These are phyloP conservation scores for Cheracebus regulus DNA, from an alignment of 2,797 vertebrate genomes.

Conservation along the genomic window DNA sequence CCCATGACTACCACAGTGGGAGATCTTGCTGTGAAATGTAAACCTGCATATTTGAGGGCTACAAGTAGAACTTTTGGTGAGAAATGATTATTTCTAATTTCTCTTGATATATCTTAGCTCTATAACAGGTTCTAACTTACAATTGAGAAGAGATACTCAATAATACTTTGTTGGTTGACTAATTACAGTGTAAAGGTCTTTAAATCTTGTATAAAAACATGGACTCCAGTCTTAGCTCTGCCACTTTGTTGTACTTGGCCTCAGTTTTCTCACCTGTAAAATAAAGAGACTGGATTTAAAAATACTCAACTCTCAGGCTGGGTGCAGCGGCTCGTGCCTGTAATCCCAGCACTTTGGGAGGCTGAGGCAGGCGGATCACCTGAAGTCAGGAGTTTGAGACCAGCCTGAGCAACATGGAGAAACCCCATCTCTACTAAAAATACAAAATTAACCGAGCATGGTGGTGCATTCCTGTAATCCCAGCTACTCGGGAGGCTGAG, in stretches of 20 bases:
- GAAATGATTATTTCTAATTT: not conserved
- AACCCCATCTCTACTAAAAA: too few relatives aligned
- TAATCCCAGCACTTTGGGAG: too few relatives aligned
- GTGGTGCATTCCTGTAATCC: too few relatives aligned
- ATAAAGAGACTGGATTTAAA: not conserved
- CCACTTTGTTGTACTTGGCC: not conserved
- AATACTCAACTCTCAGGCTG: not conserved
- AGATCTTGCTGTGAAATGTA: not conserved
- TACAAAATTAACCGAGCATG: too few relatives aligned
- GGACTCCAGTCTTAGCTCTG: not conserved
- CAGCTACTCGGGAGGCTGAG: too few relatives aligned
- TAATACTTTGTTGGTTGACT: not conserved
- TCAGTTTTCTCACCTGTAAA: constrained; percentile 16
- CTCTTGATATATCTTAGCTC: not conserved
- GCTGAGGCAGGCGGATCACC: too few relatives aligned
- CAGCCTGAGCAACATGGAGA: too few relatives aligned
- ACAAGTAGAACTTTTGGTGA: not conserved
- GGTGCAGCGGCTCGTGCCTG: too few relatives aligned
- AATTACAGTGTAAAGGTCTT: not conserved
- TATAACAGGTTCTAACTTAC: not conserved
- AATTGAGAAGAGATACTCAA: constrained; percentile 21
- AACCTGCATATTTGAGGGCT: not conserved
- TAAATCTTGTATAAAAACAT: not conserved
- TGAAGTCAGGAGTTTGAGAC: too few relatives aligned
- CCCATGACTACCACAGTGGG: not conserved